phyloP scores from a whole-genome alignment of 2,888 invertebrate species.

The Litoditis marina region DNA sequence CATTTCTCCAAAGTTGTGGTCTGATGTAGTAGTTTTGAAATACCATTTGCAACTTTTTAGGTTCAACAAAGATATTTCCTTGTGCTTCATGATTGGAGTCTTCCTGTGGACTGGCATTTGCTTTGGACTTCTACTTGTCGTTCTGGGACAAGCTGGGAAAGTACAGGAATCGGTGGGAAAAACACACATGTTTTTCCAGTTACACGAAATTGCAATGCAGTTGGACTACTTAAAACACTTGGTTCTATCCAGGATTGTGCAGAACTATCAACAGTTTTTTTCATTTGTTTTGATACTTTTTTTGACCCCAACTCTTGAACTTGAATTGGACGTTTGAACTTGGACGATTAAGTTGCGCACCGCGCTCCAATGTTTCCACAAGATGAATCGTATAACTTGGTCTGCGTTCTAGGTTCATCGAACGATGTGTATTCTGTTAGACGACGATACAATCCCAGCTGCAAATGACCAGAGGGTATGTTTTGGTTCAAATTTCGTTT shows the following conservation, averaged over 20 bases:
- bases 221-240: too few relatives aligned
- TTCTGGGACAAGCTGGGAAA: conserved; percentile 16
- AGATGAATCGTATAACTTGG: neutral
- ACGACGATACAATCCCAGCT: conserved; percentile 10
- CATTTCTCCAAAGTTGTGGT: neutral
- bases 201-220: too few relatives aligned
- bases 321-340: too few relatives aligned
- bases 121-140: conserved; percentile 8
- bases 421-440: conserved; percentile 9
- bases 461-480: conserved; percentile 13
- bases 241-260: too few relatives aligned
- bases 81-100: conserved; percentile 3
- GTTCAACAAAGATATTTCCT: neutral
- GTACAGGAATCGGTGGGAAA: conserved; percentile 9
- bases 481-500: neutral
- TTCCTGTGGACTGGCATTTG: conserved; percentile 1
- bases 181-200: too few relatives aligned
- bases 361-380: neutral
- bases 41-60: neutral
- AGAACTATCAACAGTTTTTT: too few relatives aligned
- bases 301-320: neutral
- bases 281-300: too few relatives aligned
- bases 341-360: too few relatives aligned
- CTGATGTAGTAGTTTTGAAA: neutral
- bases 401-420: conserved; percentile 6